These are phyloP conservation scores for Mus pahari DNA, from an alignment of 2,113 vertebrate genomes.

Conservation along the genomic window DNA sequence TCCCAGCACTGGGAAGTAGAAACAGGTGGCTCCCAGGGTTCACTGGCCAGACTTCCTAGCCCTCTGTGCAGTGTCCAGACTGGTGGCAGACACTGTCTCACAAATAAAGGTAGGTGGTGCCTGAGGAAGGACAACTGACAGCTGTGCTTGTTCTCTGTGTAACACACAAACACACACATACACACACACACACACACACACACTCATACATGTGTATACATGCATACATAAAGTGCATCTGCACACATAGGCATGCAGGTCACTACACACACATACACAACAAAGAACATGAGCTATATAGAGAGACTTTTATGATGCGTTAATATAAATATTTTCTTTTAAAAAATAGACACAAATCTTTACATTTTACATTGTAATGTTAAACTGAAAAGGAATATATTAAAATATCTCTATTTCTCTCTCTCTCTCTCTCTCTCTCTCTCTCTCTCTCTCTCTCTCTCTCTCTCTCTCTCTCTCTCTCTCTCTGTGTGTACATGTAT, in stretches of 20 bases:
- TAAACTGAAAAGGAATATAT: background rate
- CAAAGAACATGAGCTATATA: background rate
- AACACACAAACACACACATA: background rate
- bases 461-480: background rate
- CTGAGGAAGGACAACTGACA: background rate
- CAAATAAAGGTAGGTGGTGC: background rate
- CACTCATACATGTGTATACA: background rate
- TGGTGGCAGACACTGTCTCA: background rate
- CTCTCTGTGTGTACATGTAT: background rate
- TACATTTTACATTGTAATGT: background rate
- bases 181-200: background rate
- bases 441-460: background rate
- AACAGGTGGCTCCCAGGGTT: background rate
- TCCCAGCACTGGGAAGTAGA: background rate
- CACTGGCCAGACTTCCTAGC: background rate
- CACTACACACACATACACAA: background rate
- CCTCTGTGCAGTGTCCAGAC: background rate
- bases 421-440: background rate
- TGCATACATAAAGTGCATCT: background rate
- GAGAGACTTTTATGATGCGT: background rate
- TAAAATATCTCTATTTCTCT: background rate
- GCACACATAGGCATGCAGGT: background rate
- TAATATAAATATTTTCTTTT: background rate
- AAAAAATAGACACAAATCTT: background rate
- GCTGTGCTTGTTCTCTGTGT: background rate